phyloP scores from a whole-genome alignment of 2,113 vertebrate genomes.

The Suncus etruscus region DNA sequence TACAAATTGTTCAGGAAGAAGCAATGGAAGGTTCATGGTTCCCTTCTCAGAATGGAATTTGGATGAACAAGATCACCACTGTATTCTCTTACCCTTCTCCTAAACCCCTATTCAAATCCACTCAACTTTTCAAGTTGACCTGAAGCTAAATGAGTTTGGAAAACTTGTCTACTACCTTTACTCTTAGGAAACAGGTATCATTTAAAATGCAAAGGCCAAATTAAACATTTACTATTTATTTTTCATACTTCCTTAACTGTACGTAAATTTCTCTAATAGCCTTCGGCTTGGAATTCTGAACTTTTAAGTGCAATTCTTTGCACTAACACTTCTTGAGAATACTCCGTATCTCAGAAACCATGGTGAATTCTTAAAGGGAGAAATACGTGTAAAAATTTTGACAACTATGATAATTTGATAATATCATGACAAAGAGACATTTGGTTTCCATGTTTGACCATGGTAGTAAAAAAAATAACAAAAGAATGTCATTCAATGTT shows the following conservation, averaged over 20 bases:
- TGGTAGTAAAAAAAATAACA: conserved; percentile 59
- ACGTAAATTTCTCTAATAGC: conserved; percentile 26
- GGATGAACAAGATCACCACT: background rate
- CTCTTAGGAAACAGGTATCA: background rate
- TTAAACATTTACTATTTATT: conserved; percentile 62
- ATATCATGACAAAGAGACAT: conserved; percentile 60
- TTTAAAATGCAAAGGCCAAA: conserved; percentile 53
- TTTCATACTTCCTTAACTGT: conserved; percentile 34
- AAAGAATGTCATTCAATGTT: conserved; percentile 67
- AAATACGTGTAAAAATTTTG: conserved; percentile 51
- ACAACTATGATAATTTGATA: conserved; percentile 54
- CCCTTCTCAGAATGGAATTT: background rate
- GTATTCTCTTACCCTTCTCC: background rate
- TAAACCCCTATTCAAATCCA: background rate
- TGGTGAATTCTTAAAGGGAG: background rate
- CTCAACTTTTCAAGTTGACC: background rate
- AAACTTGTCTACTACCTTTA: conserved; percentile 30
- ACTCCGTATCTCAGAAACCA: conserved; percentile 35
- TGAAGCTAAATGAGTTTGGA: conserved; percentile 11
- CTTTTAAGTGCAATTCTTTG: background rate
- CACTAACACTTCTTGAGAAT: background rate
- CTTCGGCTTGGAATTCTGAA: background rate
- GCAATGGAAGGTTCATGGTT: background rate
- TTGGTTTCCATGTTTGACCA: conserved; percentile 67
- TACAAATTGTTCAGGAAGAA: background rate